Base-by-base conservation (phyloP, 1,140 invertebrate species). In the Luehdorfia chinensis region DNA sequence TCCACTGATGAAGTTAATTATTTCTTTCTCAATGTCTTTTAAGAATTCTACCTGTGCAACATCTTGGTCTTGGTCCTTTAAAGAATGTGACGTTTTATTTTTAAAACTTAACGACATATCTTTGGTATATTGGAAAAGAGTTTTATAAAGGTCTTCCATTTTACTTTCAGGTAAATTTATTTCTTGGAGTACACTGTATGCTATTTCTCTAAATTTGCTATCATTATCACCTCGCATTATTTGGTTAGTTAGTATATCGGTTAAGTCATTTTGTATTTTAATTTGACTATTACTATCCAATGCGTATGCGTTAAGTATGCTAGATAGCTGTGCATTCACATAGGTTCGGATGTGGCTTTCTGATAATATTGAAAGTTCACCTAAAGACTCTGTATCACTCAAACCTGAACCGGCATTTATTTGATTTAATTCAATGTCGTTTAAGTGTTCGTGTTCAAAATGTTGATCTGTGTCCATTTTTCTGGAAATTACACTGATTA, bases 51-150 rank as follows among this genome's bases (percentile, higher is more conserved):
- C 19, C 6, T 21, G 19, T 3, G 6, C 19, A 2, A 6, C 19
- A 3, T 2, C 19, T 6, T 21, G 6, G 2, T 21, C 2, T 21
- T 21, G 19, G 6, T 33, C 15, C 18, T 15, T 19, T 37, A 12
- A 21, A 19, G 18, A 13, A 23, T 11, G 2, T 16, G 32, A 16
- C 15, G 8, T 37, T 37, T 37, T 37, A 21, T 21, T 11, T 37
- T 37, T 37, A 11, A 37, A 37, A 37, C 34, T 21, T 7, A 43
- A 30, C 2, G 39, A 30, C n/a, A 43, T 43, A 18, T 43, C 27
- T 16, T 16, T 30, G 7, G 27, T 28, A 0, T 18, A 14, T 2
- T 16, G n/a, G 16, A 43, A 28, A 9, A 43, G 13, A 11, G 27
- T 30, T 30, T 28, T 30, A n/a, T 28, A 43, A 16, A 43, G 13